A percentile compares a stretch with the other conserved stretches of the same genome.
Evolutionary conservation across 2,113 vertebrate genomes (phyloP).

Genomic region (Carettochelys insculpta): DNA sequence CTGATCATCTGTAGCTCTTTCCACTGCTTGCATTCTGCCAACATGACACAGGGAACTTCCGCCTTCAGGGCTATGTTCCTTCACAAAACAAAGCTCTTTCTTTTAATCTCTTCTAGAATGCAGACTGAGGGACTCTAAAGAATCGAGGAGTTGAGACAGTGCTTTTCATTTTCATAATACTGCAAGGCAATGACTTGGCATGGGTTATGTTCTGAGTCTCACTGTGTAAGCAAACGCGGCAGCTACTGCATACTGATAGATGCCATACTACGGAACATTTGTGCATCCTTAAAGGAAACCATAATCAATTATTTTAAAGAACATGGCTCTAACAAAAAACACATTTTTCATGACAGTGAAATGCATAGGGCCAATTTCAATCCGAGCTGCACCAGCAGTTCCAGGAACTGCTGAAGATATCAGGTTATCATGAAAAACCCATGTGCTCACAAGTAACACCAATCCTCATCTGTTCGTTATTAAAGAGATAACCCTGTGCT

Average conservation of each 20-base stretch:
- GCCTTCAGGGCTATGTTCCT: background rate
- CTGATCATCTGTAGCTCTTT: background rate
- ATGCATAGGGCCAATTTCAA: background rate
- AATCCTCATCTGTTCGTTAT: background rate
- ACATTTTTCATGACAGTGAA: background rate
- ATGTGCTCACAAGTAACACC: accelerated
- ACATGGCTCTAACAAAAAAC: background rate
- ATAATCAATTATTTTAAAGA: background rate
- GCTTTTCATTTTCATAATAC: background rate
- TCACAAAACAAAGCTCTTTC: background rate
- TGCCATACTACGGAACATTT: background rate
- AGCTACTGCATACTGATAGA: background rate
- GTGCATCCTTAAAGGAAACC: background rate
- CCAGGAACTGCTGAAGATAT: background rate
- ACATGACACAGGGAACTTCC: background rate
- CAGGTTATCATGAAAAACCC: background rate
- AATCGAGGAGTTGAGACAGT: background rate
- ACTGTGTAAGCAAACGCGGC: background rate
- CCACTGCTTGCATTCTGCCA: background rate
- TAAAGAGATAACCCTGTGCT: background rate
- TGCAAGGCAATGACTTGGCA: background rate
- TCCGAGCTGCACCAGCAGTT: accelerated
- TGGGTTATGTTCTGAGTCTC: background rate
- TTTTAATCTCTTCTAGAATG: background rate
- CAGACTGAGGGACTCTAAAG: background rate